These are phyloP conservation scores for Aurelia aurita DNA, from an alignment of 30 jellyfish, hydroid and myxozoan genomes.

Conservation along the genomic window DNA sequence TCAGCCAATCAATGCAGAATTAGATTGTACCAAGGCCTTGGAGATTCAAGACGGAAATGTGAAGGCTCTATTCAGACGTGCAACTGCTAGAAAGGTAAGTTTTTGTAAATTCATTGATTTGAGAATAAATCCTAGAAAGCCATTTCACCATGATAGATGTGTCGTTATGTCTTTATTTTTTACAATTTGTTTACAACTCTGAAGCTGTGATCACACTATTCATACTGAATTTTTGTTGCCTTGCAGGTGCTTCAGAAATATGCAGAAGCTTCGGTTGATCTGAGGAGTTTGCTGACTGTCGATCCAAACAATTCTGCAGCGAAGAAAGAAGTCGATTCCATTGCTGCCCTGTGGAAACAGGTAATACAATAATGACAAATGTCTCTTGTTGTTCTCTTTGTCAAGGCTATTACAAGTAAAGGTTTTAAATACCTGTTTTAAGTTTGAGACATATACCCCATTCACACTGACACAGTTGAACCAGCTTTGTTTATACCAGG, in stretches of 20 bases:
- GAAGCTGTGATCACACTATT: no score
- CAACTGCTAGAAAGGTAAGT: conserved; percentile 85
- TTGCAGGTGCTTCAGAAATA: conserved; percentile 59
- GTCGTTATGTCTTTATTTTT: no score
- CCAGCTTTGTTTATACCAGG: no score
- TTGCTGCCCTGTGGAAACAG: conserved; percentile 52
- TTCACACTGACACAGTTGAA: no score
- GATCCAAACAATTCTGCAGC: conserved; percentile 87
- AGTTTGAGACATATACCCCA: no score
- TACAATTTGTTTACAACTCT: no score
- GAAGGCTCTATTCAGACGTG: conserved; percentile 95
- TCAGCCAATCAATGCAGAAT: conserved; percentile 77
- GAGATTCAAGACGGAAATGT: conserved; percentile 72
- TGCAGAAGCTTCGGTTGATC: conserved; percentile 77
- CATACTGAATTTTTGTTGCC: no score
- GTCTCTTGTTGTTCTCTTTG: no score
- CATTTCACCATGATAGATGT: no score
- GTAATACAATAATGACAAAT: background rate
- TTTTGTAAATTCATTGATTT: background rate
- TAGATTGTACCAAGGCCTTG: conserved; percentile 83
- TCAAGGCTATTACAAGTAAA: no score
- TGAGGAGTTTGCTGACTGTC: conserved; percentile 44
- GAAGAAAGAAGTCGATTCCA: conserved; percentile 61
- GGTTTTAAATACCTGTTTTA: no score
- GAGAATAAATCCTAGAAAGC: no score